Conservation (phyloP, 2,797 vertebrate species). For the Melanotaenia nigrans region DNA sequence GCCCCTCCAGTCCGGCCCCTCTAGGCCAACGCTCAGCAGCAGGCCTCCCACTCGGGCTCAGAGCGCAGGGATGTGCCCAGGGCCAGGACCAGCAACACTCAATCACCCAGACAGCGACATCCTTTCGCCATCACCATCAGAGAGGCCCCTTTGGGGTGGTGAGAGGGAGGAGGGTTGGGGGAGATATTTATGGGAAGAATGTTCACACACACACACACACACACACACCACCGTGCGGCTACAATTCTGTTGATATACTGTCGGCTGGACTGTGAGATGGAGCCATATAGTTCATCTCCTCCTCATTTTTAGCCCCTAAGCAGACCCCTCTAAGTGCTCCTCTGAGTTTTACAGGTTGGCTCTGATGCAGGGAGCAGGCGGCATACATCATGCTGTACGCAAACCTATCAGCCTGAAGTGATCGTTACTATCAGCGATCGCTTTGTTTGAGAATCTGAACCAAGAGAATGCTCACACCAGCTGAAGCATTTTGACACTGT, state of each 20-base stretch:
- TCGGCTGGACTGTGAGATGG: slow-evolving; percentile 73
- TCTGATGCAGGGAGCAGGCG: slow-evolving; percentile 76
- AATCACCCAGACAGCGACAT: slow-evolving; percentile 86
- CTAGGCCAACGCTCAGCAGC: slow-evolving; percentile 68
- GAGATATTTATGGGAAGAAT: slow-evolving; percentile 83
- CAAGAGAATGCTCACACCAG: slow-evolving; percentile 9
- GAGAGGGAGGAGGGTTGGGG: slow-evolving; percentile 14
- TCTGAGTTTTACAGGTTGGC: slow-evolving; percentile 73
- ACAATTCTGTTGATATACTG: slow-evolving; percentile 81
- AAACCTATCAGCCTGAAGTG: slow-evolving; percentile 51
- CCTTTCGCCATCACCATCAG: slow-evolving; percentile 83
- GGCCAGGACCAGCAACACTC: slow-evolving; percentile 80
- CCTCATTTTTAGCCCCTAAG: slow-evolving; percentile 76
- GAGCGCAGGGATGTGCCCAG: slow-evolving; percentile 74
- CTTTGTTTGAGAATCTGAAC: slow-evolving; percentile 51
- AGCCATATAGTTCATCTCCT: slow-evolving; percentile 82
- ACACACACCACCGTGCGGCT: slow-evolving; percentile 73
- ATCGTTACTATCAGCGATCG: slow-evolving; percentile 36
- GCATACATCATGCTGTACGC: slow-evolving; percentile 35
- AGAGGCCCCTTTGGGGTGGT: slow-evolving; percentile 79
- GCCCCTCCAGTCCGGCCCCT: slow-evolving; percentile 67
- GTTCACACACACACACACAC: slow-evolving; percentile 73
- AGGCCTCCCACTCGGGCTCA: slow-evolving; percentile 72
- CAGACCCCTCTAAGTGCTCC: slow-evolving; percentile 78
- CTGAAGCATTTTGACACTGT: slow-evolving; percentile 25